Conservation (phyloP, 2,888 invertebrate species). For the Heliconius cydno region DNA sequence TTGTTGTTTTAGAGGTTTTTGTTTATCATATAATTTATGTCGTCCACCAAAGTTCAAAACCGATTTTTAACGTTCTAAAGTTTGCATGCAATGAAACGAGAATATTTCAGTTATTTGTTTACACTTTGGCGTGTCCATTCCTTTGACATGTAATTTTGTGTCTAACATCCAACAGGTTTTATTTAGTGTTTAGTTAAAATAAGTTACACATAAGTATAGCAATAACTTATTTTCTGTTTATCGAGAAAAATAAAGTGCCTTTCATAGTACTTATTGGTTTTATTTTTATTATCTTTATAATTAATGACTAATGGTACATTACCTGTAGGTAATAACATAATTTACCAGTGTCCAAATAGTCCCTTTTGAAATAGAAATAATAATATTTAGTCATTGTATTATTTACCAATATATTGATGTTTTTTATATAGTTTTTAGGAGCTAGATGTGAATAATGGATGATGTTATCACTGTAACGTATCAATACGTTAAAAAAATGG, state of each 20-base stretch:
- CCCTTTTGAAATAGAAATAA: neutral
- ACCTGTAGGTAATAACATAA: neutral
- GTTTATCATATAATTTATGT: conserved; percentile 63
- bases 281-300: conserved; percentile 28
- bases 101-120: conserved; percentile 31
- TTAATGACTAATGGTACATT: neutral
- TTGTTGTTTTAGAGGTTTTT: conserved; percentile 74
- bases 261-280: conserved; percentile 54
- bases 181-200: conserved; percentile 50
- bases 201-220: conserved; percentile 57
- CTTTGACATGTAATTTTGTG: conserved; percentile 47
- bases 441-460: no score
- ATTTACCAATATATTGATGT: no score
- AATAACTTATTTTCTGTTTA: conserved; percentile 61
- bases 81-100: conserved; percentile 11
- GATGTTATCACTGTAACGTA: no score
- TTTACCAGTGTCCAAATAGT: neutral
- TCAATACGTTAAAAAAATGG: no score
- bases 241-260: conserved; percentile 67
- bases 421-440: no score
- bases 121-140: conserved; percentile 46
- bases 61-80: conserved; percentile 40
- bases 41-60: conserved; percentile 66
- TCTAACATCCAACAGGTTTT: conserved; percentile 43
- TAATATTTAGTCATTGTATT: no score